Percentiles rank a stretch among this genome's conserved stretches.
Conservation (phyloP, 2,113 vertebrate species). For the Pimephales promelas region DNA sequence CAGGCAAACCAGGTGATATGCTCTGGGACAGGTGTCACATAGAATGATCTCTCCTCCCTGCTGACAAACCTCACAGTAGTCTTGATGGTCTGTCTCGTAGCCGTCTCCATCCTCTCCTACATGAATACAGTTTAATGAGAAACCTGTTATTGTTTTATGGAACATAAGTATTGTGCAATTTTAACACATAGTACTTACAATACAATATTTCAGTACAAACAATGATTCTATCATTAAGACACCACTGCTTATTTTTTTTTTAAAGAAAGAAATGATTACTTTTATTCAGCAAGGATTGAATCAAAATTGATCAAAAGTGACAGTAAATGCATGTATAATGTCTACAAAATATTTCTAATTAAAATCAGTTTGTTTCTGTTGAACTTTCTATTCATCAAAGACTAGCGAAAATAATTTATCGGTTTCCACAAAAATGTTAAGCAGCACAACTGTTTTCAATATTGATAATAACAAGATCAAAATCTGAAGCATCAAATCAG, state of each 20-base stretch:
- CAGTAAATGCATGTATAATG: no score
- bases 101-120: slow-evolving; percentile 93
- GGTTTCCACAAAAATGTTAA: background rate
- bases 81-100: slow-evolving; percentile 98
- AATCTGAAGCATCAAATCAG: background rate
- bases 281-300: background rate
- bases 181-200: background rate
- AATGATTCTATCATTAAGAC: background rate
- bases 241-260: background rate
- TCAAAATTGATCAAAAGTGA: background rate
- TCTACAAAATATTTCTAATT: no score
- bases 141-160: background rate
- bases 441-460: background rate
- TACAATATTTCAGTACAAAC: background rate
- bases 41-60: slow-evolving; percentile 98
- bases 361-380: background rate
- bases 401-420: background rate
- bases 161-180: background rate
- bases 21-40: slow-evolving; percentile 94
- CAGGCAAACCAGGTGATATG: slow-evolving; percentile 97
- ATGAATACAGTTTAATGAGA: slow-evolving; percentile 32
- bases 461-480: background rate
- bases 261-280: no score
- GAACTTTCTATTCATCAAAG: background rate
- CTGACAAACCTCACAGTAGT: slow-evolving; percentile 98